Conservation (phyloP, 2,113 vertebrate genomes). For the Cyanoderma ruficeps region DNA sequence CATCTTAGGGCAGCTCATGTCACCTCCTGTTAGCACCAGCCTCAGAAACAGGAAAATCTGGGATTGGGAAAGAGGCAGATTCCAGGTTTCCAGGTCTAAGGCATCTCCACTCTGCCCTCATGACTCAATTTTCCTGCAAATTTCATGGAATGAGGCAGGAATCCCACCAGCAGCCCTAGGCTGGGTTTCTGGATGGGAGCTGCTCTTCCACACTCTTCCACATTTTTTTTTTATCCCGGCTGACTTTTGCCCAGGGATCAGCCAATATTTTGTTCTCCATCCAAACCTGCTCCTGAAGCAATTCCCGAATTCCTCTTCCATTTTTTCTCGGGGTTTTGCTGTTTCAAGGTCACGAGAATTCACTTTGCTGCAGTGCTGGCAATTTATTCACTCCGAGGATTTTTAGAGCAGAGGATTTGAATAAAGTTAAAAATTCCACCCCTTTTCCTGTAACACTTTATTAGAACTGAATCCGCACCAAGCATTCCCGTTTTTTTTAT, state of each 20-base stretch:
- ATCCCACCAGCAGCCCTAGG: neutral
- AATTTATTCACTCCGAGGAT: neutral
- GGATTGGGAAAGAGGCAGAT: neutral
- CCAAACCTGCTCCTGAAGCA: neutral
- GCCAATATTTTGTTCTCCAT: neutral
- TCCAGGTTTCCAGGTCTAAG: neutral
- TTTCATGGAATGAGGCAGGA: neutral
- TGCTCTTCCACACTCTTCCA: neutral
- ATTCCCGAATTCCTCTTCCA: neutral
- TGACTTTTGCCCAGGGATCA: neutral
- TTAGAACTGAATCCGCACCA: neutral
- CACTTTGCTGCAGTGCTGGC: neutral
- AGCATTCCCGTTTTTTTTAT: fast-evolving
- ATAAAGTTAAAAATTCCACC: neutral
- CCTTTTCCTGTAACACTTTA: neutral
- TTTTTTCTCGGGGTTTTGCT: neutral
- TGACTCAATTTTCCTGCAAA: neutral
- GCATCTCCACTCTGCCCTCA: neutral
- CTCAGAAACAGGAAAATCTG: neutral
- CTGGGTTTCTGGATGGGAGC: neutral
- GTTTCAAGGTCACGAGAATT: neutral
- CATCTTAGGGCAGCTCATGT: neutral
- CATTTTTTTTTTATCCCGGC: neutral
- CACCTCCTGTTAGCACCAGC: neutral
- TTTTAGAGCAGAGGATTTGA: neutral